A percentile compares a stretch with the other conserved stretches of the same genome.
These are phyloP conservation scores for Seriola dumerili DNA, from an alignment of 2,113 vertebrate species.

Conservation along the genomic window DNA sequence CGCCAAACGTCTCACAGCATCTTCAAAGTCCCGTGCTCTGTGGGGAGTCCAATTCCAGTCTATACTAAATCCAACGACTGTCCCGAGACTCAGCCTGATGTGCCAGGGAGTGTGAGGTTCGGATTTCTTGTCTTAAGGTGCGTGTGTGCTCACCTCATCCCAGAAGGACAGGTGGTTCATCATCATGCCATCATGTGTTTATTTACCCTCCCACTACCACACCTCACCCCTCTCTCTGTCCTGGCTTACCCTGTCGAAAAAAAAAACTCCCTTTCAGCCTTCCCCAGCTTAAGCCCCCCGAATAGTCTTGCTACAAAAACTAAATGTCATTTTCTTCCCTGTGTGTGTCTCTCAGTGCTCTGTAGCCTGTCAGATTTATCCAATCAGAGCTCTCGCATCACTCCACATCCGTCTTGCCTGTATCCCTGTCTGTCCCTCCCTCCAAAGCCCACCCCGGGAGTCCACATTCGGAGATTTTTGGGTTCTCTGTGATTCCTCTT, in stretches of 20 bases:
- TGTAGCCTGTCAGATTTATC: slow-evolving; percentile 36
- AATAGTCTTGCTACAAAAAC: slow-evolving; percentile 52
- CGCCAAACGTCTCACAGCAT: slow-evolving; percentile 9
- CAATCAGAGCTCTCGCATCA: slow-evolving; percentile 64
- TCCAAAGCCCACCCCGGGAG: slow-evolving; percentile 55
- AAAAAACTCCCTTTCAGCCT: slow-evolving; percentile 15
- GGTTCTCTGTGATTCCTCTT: slow-evolving; percentile 42
- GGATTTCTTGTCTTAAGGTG: slow-evolving; percentile 30
- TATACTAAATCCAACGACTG: slow-evolving; percentile 13
- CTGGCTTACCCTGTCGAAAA: slow-evolving; percentile 37
- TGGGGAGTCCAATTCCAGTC: background rate
- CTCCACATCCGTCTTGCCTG: slow-evolving; percentile 58
- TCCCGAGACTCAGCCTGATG: slow-evolving; percentile 17
- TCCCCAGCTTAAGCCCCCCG: slow-evolving; percentile 34
- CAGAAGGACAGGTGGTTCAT: slow-evolving; percentile 54
- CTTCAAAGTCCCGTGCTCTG: slow-evolving; percentile 42
- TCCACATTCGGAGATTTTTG: slow-evolving; percentile 57
- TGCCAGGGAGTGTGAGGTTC: slow-evolving; percentile 32
- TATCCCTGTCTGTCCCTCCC: slow-evolving; percentile 43
- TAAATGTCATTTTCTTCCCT: slow-evolving; percentile 73
- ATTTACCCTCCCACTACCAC: slow-evolving; percentile 50
- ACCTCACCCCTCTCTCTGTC: slow-evolving; percentile 31
- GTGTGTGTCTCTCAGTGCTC: slow-evolving; percentile 52
- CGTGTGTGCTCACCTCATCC: slow-evolving; percentile 48
- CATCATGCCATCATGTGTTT: slow-evolving; percentile 48